Conservation (phyloP, 2,113 vertebrate genomes). For the Arizona elegans region DNA sequence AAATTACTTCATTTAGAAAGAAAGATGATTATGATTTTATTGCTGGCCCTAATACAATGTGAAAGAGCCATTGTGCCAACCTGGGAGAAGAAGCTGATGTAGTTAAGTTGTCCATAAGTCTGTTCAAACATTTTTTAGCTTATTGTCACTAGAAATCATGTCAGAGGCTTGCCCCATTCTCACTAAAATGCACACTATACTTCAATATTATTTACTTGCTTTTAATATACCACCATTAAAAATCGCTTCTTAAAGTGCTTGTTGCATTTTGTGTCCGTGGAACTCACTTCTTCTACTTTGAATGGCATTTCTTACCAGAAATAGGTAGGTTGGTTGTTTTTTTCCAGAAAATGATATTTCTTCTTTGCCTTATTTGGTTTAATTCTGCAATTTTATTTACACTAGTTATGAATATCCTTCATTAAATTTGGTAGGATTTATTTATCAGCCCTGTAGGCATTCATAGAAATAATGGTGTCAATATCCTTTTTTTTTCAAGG, state of each 20-base stretch:
- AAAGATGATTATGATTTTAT: background rate
- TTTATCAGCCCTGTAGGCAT: background rate
- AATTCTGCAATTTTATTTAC: background rate
- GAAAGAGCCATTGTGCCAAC: background rate
- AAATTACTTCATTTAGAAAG: too few relatives aligned
- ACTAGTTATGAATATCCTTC: background rate
- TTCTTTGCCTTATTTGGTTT: background rate
- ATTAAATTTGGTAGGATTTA: background rate
- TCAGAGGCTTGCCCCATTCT: background rate
- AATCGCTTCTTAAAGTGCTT: background rate
- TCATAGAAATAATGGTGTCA: background rate
- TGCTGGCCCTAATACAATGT: background rate
- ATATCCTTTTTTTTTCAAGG: background rate
- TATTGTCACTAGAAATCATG: background rate
- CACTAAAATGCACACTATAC: too few relatives aligned
- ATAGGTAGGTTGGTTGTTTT: background rate
- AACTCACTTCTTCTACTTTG: background rate
- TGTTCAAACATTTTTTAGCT: background rate
- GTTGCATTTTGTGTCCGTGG: background rate
- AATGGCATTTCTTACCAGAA: background rate
- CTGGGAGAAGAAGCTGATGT: background rate
- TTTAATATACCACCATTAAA: too few relatives aligned
- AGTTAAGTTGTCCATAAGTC: background rate
- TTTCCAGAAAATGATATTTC: too few relatives aligned
- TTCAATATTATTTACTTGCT: too few relatives aligned